Conservation (phyloP, 2,797 vertebrate species). For the Stomatorhinus walkeri region DNA sequence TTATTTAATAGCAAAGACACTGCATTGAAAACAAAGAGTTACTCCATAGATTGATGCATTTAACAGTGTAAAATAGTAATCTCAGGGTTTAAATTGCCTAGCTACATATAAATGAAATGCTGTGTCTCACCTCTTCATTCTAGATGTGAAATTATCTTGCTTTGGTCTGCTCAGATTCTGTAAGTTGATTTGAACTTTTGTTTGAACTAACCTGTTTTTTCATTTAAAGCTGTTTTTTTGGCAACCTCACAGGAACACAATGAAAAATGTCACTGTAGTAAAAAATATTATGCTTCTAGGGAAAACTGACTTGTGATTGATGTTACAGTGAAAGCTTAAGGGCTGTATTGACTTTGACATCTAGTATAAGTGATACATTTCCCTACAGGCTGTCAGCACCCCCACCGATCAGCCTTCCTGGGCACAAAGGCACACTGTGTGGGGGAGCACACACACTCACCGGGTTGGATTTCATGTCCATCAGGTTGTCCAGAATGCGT, state of each 20-base stretch:
- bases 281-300: neutral
- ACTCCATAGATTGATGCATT: neutral
- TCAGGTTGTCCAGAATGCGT: conserved; percentile 88
- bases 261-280: neutral
- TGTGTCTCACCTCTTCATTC: neutral
- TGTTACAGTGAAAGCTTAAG: neutral
- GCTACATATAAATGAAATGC: neutral
- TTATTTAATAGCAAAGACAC: neutral
- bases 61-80: neutral
- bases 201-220: neutral
- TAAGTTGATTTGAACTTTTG: neutral
- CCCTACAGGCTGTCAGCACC: neutral
- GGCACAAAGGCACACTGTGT: neutral
- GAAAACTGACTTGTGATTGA: neutral
- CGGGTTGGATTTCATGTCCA: conserved; percentile 97
- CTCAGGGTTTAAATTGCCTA: neutral
- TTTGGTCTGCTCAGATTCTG: neutral
- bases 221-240: neutral
- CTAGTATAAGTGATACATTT: neutral
- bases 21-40: neutral
- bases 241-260: neutral
- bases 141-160: neutral
- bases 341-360: neutral
- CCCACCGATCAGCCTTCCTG: neutral
- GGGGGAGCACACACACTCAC: conserved; percentile 60